These are phyloP conservation scores for Heliconius ethilla DNA, from an alignment of 2,888 invertebrate genomes.

Conservation along the genomic window DNA sequence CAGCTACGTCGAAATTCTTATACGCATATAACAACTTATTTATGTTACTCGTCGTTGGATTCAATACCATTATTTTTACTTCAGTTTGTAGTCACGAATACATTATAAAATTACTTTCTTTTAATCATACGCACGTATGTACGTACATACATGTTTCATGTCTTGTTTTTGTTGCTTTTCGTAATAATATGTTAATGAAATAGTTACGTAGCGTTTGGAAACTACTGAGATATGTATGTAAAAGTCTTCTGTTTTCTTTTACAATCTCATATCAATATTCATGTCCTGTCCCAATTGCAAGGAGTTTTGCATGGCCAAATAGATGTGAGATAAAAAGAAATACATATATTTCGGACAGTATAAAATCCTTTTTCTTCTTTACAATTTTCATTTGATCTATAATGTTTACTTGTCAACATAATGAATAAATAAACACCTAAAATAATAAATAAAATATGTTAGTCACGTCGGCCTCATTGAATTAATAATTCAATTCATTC, in stretches of 20 bases:
- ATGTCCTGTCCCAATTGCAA: constrained; percentile 4
- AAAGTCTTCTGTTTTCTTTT: not conserved
- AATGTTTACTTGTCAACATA: no score
- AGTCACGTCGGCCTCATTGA: no score
- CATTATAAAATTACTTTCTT: constrained; percentile 6
- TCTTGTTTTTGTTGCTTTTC: constrained; percentile 7
- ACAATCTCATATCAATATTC: constrained; percentile 10
- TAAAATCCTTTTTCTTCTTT: no score
- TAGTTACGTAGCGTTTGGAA: constrained; percentile 11
- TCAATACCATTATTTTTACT: not conserved
- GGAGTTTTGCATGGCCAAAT: not conserved
- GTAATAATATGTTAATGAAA: constrained; percentile 10
- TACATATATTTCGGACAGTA: not conserved
- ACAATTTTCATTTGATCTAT: no score
- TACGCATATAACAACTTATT: no score
- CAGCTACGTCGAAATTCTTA: no score
- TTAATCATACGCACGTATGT: not conserved
- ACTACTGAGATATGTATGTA: not conserved
- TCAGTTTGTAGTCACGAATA: not conserved
- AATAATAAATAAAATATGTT: no score
- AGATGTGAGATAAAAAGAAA: constrained; percentile 10
- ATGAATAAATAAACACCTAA: no score
- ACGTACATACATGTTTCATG: not conserved
- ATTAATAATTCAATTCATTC: no score
- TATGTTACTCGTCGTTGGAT: not conserved